Conservation (phyloP, 2,888 invertebrate species). For the Heliconius charithonia region DNA sequence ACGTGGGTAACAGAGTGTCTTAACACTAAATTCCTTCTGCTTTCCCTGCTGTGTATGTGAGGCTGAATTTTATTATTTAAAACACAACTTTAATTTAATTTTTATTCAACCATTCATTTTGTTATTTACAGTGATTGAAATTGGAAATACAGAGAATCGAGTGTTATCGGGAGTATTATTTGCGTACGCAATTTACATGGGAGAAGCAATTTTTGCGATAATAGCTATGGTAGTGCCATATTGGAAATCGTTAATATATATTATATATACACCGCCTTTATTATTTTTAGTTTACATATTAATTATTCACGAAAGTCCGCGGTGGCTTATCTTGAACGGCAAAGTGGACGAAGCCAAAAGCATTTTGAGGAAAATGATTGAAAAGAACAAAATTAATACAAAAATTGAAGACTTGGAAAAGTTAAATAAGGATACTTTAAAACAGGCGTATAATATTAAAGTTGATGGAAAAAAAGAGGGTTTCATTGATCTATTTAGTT, state of each 20-base stretch:
- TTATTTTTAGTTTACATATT: slow-evolving; percentile 61
- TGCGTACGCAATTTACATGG: slow-evolving; percentile 67
- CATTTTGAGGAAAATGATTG: slow-evolving; percentile 58
- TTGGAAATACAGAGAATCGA: slow-evolving; percentile 61
- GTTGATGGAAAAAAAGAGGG: slow-evolving; percentile 61
- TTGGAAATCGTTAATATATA: slow-evolving; percentile 68
- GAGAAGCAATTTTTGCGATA: slow-evolving; percentile 66
- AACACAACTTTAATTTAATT: background rate
- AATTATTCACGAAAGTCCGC: slow-evolving; percentile 66
- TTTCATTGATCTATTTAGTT: slow-evolving; percentile 58
- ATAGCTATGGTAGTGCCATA: slow-evolving; percentile 68
- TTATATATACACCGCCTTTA: slow-evolving; percentile 68
- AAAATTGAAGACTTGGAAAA: slow-evolving; percentile 57
- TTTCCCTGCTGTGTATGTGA: too few species aligned
- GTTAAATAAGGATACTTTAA: slow-evolving; percentile 59
- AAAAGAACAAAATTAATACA: slow-evolving; percentile 63
- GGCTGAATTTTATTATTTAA: too few species aligned
- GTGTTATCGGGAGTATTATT: slow-evolving; percentile 68
- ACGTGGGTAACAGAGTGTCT: too few species aligned
- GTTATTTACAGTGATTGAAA: slow-evolving; percentile 66
- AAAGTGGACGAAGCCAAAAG: slow-evolving; percentile 63
- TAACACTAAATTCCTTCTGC: too few species aligned
- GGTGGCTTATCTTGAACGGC: slow-evolving; percentile 71
- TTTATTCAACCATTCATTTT: slow-evolving; percentile 38
- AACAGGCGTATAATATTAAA: slow-evolving; percentile 62